These are phyloP conservation scores for Actenoides lindsayi DNA, from an alignment of 2,113 vertebrate genomes.

Conservation along the genomic window DNA sequence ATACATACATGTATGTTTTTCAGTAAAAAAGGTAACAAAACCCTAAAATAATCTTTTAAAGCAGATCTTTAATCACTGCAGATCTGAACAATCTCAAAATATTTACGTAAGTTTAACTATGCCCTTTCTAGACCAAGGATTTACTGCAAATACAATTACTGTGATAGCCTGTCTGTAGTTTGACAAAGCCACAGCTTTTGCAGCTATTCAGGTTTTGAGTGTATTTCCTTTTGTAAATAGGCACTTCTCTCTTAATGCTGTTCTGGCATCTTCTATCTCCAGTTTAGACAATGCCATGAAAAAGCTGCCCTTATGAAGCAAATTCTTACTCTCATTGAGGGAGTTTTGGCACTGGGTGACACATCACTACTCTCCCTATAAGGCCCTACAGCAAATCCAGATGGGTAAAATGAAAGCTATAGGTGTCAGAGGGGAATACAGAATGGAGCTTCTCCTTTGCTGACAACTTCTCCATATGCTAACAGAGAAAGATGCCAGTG, in stretches of 20 bases:
- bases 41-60: background rate
- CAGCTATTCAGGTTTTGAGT: background rate
- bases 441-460: background rate
- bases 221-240: background rate
- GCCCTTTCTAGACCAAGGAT: background rate
- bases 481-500: background rate
- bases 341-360: background rate
- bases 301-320: background rate
- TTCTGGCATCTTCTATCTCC: background rate
- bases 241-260: background rate
- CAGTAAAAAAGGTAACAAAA: background rate
- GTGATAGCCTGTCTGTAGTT: background rate
- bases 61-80: background rate
- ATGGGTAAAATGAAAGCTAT: background rate
- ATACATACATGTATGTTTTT: background rate
- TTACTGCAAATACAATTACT: background rate
- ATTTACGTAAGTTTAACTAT: conserved; percentile 4
- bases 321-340: background rate
- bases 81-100: conserved; percentile 10
- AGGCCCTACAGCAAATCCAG: background rate
- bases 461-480: conserved; percentile 21
- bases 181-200: background rate
- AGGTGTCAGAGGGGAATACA: background rate
- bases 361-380: background rate
- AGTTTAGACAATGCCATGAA: background rate